Conservation (phyloP, 2,888 invertebrate genomes). For the Drosophila affinis region DNA sequence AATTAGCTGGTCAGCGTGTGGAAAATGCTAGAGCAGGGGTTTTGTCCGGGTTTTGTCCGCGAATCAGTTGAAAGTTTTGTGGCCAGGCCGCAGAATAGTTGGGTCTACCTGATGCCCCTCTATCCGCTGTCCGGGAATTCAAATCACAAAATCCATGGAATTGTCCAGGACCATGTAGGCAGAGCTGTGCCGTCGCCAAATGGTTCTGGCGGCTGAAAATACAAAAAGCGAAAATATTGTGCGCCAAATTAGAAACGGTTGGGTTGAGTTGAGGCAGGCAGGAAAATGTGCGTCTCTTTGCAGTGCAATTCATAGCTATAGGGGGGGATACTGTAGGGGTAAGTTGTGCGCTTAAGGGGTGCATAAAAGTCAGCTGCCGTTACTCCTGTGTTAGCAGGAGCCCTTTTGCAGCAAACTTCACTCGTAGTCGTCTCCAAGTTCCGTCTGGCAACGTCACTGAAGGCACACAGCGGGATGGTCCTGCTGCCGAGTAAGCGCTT, state of each 20-base stretch:
- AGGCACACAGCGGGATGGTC: too few relatives aligned
- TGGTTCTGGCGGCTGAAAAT: conserved; percentile 60
- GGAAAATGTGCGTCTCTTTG: neutral
- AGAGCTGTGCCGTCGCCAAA: conserved; percentile 80
- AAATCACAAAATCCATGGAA: conserved; percentile 76
- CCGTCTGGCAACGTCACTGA: too few relatives aligned
- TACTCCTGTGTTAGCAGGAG: too few relatives aligned
- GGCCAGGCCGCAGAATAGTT: conserved; percentile 35
- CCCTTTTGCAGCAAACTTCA: too few relatives aligned
- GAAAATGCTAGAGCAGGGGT: neutral
- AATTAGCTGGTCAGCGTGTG: conserved; percentile 54
- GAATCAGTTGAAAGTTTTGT: conserved; percentile 40
- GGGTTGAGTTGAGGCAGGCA: too few relatives aligned
- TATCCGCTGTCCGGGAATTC: conserved; percentile 32
- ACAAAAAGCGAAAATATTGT: conserved; percentile 27
- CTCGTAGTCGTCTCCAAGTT: too few relatives aligned
- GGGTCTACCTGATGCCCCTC: conserved; percentile 59
- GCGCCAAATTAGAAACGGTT: conserved; percentile 28
- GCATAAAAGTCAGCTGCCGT: too few relatives aligned
- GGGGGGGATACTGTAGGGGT: too few relatives aligned
- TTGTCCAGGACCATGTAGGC: conserved; percentile 79
- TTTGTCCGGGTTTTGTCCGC: neutral
- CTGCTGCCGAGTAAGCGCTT: too few relatives aligned
- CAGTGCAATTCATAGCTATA: too few relatives aligned
- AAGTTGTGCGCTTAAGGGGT: too few relatives aligned